phyloP scores from a whole-genome alignment of 2,888 invertebrate species.

The Pogonocherus hispidulus region DNA sequence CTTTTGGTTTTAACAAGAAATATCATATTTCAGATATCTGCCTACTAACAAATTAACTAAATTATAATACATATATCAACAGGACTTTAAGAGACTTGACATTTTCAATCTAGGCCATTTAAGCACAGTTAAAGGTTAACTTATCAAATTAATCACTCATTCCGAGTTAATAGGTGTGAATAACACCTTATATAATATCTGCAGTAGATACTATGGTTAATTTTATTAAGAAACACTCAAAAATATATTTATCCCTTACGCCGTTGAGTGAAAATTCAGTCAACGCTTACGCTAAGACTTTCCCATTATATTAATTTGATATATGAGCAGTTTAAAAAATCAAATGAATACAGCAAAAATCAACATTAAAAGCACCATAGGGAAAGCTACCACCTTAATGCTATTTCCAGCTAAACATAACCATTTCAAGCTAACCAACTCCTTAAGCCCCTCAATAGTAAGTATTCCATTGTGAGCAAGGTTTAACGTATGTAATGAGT shows the following conservation, averaged over 20 bases:
- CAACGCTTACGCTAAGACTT: too few species aligned
- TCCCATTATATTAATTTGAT: too few species aligned
- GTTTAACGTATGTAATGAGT: slow-evolving; percentile 84
- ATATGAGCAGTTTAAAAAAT: slow-evolving; percentile 23
- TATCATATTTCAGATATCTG: too few species aligned
- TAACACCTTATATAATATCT: too few species aligned
- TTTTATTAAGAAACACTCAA: too few species aligned
- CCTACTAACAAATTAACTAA: too few species aligned
- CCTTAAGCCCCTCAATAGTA: slow-evolving; percentile 91
- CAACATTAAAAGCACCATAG: slow-evolving; percentile 19
- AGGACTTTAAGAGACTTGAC: background rate
- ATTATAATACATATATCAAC: background rate
- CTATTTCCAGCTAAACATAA: slow-evolving; percentile 91
- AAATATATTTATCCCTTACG: too few species aligned
- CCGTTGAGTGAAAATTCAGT: too few species aligned
- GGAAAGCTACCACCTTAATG: slow-evolving; percentile 76
- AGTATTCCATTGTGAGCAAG: slow-evolving; percentile 90
- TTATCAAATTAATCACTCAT: background rate
- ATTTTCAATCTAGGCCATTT: background rate
- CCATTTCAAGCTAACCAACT: slow-evolving; percentile 83
- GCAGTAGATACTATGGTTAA: too few species aligned
- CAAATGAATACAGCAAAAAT: background rate
- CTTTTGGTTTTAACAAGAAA: background rate
- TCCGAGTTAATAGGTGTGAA: background rate
- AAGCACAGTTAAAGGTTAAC: background rate